Conservation (phyloP, 2,888 invertebrate genomes). For the Macrophya alboannulata region DNA sequence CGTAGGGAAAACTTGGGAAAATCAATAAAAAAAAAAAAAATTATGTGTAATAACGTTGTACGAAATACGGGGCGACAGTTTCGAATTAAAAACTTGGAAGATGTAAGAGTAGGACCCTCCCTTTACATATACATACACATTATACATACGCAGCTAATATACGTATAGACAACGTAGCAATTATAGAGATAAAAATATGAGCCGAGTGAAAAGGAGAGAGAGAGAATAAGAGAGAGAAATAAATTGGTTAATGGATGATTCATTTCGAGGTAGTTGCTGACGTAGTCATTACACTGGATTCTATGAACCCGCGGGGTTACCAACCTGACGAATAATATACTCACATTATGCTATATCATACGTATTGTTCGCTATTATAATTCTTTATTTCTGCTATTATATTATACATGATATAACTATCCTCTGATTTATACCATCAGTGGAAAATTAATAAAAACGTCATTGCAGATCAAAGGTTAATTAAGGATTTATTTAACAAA, state of each 20-base stretch:
- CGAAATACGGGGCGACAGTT: not conserved
- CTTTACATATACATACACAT: not conserved
- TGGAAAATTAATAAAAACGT: too few relatives aligned
- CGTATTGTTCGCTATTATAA: too few relatives aligned
- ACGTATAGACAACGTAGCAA: too few relatives aligned
- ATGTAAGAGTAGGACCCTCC: not conserved
- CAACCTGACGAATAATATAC: not conserved
- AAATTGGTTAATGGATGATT: slow-evolving; percentile 45
- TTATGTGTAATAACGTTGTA: not conserved
- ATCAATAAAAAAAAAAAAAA: not conserved
- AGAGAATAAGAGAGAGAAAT: not conserved
- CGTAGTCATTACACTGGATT: slow-evolving; percentile 11
- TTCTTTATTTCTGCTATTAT: too few relatives aligned
- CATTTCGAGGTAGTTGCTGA: slow-evolving; percentile 17
- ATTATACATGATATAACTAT: too few relatives aligned
- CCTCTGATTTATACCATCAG: too few relatives aligned
- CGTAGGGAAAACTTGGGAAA: not conserved
- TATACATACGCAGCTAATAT: not conserved
- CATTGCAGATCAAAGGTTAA: too few relatives aligned
- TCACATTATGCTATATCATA: not conserved
- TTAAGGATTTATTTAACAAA: too few relatives aligned
- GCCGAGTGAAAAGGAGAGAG: slow-evolving; percentile 2
- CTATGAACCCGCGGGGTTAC: not conserved
- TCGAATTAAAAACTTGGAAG: not conserved
- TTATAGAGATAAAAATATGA: slow-evolving; percentile 1